These are phyloP conservation scores for Glaucomys volans DNA, from an alignment of 2,113 vertebrate species.

Conservation along the genomic window DNA sequence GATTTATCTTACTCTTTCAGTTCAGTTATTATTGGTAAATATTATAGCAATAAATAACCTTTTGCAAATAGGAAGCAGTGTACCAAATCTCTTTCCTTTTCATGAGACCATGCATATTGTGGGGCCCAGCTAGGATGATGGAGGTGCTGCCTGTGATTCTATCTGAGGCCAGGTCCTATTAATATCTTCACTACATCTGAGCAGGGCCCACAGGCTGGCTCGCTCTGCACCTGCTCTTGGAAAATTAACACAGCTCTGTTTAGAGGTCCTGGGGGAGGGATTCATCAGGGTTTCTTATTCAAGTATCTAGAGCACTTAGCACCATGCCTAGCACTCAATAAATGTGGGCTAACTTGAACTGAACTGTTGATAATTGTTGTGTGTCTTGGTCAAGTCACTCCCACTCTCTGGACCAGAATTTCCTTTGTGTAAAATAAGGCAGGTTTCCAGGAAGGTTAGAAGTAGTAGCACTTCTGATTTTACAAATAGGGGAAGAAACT, in stretches of 20 bases:
- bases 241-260: conserved; percentile 68
- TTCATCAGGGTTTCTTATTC: conserved; percentile 52
- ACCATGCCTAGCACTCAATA: conserved; percentile 34
- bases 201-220: not conserved
- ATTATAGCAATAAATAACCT: conserved; percentile 36
- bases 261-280: not conserved
- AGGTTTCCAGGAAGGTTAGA: not conserved
- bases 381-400: conserved; percentile 30
- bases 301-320: conserved; percentile 58
- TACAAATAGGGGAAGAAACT: conserved; percentile 22
- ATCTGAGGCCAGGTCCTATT: conserved; percentile 59
- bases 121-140: not conserved
- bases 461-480: conserved; percentile 22
- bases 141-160: conserved; percentile 59
- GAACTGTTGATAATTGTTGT: conserved; percentile 12
- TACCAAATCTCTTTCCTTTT: conserved; percentile 36
- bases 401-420: not conserved
- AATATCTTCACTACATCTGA: conserved; percentile 61
- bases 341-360: conserved; percentile 34
- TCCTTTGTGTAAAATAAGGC: not conserved
- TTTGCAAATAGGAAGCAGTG: conserved; percentile 43
- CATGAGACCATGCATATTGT: conserved; percentile 42
- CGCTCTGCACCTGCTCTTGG: conserved; percentile 59
- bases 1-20: conserved; percentile 51
- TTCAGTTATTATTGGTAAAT: conserved; percentile 20